Evolutionary conservation across 2,888 invertebrate species (phyloP).

Genomic region (Azorinus chamasolen): DNA sequence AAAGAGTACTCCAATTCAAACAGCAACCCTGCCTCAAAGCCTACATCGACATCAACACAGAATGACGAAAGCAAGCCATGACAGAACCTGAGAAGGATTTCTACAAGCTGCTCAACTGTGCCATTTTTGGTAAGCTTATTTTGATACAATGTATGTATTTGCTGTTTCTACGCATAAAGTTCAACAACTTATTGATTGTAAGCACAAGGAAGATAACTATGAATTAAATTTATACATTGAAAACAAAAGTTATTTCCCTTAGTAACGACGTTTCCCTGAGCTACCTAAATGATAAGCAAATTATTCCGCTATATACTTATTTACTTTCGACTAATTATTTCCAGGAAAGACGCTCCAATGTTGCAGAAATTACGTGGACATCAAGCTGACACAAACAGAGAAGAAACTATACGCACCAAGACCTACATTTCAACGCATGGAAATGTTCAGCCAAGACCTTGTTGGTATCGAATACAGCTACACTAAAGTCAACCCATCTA

Average conservation of each 20-base stretch:
- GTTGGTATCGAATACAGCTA: slow-evolving; percentile 19
- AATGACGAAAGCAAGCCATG: neutral
- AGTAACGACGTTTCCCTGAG: too few species aligned
- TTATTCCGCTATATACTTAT: too few species aligned
- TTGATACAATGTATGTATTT: neutral
- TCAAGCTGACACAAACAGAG: slow-evolving; percentile 4
- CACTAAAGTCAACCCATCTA: slow-evolving; percentile 24
- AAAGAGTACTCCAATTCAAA: slow-evolving; percentile 23
- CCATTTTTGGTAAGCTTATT: slow-evolving; percentile 5
- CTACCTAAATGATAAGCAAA: too few species aligned
- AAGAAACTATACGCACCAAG: slow-evolving; percentile 1
- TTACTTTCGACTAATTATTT: neutral
- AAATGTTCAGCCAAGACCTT: slow-evolving; percentile 27
- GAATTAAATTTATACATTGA: too few species aligned
- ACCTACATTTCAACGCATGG: slow-evolving; percentile 18
- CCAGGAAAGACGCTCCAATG: neutral
- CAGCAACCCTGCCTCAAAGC: slow-evolving; percentile 23
- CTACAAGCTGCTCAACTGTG: slow-evolving; percentile 17
- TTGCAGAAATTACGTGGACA: neutral
- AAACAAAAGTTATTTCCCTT: too few species aligned
- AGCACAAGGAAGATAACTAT: too few species aligned
- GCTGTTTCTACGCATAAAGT: neutral
- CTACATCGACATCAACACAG: slow-evolving; percentile 5
- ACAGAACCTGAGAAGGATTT: slow-evolving; percentile 16
- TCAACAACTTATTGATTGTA: too few species aligned